Conservation (phyloP, 2,888 invertebrate species). For the Pristionchus mayeri region DNA sequence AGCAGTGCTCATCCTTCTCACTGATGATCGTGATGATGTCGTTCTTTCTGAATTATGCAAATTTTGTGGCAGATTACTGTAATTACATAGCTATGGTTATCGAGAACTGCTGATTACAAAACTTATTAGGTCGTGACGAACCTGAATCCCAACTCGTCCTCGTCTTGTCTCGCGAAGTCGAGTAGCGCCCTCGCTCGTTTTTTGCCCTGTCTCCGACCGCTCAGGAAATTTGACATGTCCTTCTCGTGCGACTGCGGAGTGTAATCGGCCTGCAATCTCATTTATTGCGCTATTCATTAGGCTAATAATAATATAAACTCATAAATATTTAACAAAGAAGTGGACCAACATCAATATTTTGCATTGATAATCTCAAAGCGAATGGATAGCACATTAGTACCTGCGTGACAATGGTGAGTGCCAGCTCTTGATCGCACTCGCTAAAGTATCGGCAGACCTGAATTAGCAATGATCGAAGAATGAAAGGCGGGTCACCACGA, state of each 20-base stretch:
- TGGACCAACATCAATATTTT: too few species aligned
- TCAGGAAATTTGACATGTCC: slow-evolving; percentile 95
- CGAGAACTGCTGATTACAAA: neutral
- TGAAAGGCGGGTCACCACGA: neutral
- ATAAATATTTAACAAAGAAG: too few species aligned
- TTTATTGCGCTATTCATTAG: neutral
- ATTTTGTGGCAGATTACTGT: too few species aligned
- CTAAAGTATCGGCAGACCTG: slow-evolving; percentile 95
- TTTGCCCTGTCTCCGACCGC: slow-evolving; percentile 89
- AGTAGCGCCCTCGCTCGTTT: slow-evolving; percentile 94
- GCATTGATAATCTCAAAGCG: too few species aligned
- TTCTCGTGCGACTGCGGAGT: slow-evolving; percentile 93
- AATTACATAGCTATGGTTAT: too few species aligned
- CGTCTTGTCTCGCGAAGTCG: slow-evolving; percentile 87
- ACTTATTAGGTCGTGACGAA: too few species aligned
- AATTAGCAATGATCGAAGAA: neutral
- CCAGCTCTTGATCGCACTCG: slow-evolving; percentile 89
- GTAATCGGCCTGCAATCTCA: slow-evolving; percentile 85
- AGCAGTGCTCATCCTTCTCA: slow-evolving; percentile 80
- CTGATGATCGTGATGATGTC: slow-evolving; percentile 91
- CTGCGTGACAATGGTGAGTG: slow-evolving; percentile 62
- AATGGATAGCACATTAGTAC: too few species aligned
- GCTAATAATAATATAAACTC: neutral
- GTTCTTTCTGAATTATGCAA: slow-evolving; percentile 84
- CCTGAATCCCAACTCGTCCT: slow-evolving; percentile 94